Conservation (phyloP, 2,888 invertebrate species). For the Gymnosoma rotundatum region DNA sequence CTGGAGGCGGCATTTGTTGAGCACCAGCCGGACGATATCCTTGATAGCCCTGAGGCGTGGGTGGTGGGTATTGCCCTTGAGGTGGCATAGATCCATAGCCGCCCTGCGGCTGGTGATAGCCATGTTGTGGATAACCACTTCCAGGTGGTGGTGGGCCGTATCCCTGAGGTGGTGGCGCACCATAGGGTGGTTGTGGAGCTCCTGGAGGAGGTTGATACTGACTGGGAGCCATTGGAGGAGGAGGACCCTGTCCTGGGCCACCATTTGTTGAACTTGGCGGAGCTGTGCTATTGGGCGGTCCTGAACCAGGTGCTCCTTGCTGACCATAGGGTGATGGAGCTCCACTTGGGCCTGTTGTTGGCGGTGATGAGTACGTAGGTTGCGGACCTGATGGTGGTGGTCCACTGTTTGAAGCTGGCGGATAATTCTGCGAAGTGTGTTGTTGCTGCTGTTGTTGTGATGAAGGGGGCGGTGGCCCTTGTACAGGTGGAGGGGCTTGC, state of each 20-base stretch:
- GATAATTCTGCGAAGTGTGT: slow-evolving; percentile 71
- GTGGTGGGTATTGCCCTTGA: slow-evolving; percentile 85
- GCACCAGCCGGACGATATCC: slow-evolving; percentile 85
- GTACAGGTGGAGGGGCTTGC: slow-evolving; percentile 67
- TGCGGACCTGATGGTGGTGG: slow-evolving; percentile 77
- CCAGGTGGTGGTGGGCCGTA: slow-evolving; percentile 81
- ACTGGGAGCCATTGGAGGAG: slow-evolving; percentile 74
- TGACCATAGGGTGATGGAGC: slow-evolving; percentile 76
- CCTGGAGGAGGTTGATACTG: slow-evolving; percentile 81
- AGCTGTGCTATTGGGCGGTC: slow-evolving; percentile 81
- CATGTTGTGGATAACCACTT: slow-evolving; percentile 84
- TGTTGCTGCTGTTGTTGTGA: slow-evolving; percentile 63
- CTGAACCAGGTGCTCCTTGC: slow-evolving; percentile 76
- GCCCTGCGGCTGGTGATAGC: slow-evolving; percentile 83
- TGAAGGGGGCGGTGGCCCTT: slow-evolving; percentile 69
- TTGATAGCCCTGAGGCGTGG: slow-evolving; percentile 86
- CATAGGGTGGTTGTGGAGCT: slow-evolving; percentile 79
- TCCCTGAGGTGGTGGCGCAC: slow-evolving; percentile 79
- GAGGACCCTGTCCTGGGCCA: slow-evolving; percentile 82
- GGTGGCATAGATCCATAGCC: slow-evolving; percentile 85
- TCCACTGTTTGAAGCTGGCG: slow-evolving; percentile 78
- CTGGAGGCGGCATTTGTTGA: slow-evolving; percentile 84
- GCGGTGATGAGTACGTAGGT: slow-evolving; percentile 80
- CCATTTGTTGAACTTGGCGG: slow-evolving; percentile 79
- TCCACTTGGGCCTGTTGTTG: slow-evolving; percentile 73